These are phyloP conservation scores for Cheilinus undulatus DNA, from an alignment of 2,113 vertebrate genomes.

Conservation along the genomic window DNA sequence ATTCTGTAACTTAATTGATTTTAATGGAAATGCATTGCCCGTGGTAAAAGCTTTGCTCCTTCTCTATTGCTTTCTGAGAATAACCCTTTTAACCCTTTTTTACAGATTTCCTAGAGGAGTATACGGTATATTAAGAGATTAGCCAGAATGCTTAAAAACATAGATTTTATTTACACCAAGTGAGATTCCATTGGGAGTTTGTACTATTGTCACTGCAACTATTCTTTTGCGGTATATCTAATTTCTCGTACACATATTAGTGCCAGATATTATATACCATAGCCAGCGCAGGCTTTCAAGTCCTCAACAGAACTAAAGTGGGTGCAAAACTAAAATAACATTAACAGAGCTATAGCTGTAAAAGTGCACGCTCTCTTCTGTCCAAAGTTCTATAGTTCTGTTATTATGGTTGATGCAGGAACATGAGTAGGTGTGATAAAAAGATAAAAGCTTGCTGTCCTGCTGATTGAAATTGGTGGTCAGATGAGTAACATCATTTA, in stretches of 20 bases:
- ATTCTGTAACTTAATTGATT: conserved; percentile 8
- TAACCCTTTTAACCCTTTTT: background rate
- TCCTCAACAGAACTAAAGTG: background rate
- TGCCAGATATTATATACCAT: background rate
- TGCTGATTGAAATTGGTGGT: too few species aligned
- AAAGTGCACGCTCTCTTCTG: background rate
- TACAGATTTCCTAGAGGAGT: background rate
- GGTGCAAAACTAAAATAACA: background rate
- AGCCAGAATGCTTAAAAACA: too few species aligned
- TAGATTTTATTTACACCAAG: too few species aligned
- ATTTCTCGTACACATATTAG: background rate
- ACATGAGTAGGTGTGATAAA: too few species aligned
- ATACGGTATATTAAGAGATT: too few species aligned
- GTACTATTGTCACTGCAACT: too few species aligned
- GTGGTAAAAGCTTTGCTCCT: conserved; percentile 5
- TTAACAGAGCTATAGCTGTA: background rate
- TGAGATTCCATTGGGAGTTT: too few species aligned
- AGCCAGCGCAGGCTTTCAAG: background rate
- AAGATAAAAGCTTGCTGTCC: too few species aligned
- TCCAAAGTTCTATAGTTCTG: background rate
- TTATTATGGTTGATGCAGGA: background rate
- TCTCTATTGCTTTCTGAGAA: background rate
- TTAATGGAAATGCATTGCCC: conserved; percentile 6
- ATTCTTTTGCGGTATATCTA: too few species aligned
- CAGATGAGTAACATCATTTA: too few species aligned